Conservation (phyloP, 2,888 invertebrate genomes). For the Xanthia togata region DNA sequence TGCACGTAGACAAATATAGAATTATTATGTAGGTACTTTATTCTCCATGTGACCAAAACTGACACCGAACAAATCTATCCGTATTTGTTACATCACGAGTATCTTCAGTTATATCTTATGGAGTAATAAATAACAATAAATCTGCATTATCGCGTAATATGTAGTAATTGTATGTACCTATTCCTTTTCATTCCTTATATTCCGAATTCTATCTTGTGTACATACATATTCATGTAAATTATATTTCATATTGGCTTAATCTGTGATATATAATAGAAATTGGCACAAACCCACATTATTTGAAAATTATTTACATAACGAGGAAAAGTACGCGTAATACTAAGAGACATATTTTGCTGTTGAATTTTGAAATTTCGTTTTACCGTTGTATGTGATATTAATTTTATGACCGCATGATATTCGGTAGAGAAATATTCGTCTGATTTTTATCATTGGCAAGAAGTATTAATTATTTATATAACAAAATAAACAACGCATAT, state of each 20-base stretch:
- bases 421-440: conserved; percentile 57
- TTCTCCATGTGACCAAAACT: conserved; percentile 87
- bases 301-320: conserved; percentile 56
- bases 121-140: conserved; percentile 52
- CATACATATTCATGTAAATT: conserved; percentile 66
- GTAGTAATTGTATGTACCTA: conserved; percentile 67
- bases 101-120: conserved; percentile 41
- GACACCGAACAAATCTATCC: conserved; percentile 65
- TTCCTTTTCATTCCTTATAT: conserved; percentile 74
- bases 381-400: conserved; percentile 75
- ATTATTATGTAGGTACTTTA: conserved; percentile 74
- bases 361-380: conserved; percentile 47
- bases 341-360: conserved; percentile 51
- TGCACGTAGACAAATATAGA: conserved; percentile 74
- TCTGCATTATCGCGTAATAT: conserved; percentile 43
- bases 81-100: conserved; percentile 45
- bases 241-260: conserved; percentile 86
- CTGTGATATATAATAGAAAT: conserved; percentile 86
- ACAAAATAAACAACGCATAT: conserved; percentile 69
- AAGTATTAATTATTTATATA: conserved; percentile 42
- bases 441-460: conserved; percentile 62
- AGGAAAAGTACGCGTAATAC: conserved; percentile 62
- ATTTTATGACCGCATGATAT: conserved; percentile 77
- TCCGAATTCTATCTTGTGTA: conserved; percentile 71
- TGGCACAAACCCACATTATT: conserved; percentile 75